These are phyloP conservation scores for Zophobas morio DNA, from an alignment of 1,140 invertebrate species.

Conservation along the genomic window DNA sequence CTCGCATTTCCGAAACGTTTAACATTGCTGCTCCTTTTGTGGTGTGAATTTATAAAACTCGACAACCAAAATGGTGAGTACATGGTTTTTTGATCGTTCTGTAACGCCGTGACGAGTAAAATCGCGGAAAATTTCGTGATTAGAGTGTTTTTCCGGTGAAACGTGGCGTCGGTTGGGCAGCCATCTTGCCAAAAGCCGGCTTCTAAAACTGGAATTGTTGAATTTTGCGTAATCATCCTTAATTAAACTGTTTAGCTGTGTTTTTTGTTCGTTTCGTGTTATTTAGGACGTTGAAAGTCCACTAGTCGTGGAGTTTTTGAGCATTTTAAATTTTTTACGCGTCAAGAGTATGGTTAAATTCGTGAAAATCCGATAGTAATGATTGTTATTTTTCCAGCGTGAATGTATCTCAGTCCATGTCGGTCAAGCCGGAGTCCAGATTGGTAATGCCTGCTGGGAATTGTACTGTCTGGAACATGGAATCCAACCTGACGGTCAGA, in stretches of 20 bases:
- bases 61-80: constrained; percentile 40
- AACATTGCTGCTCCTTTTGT: constrained; percentile 23
- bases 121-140: background rate
- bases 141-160: background rate
- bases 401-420: constrained; percentile 79
- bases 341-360: too few species aligned
- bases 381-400: constrained; percentile 67
- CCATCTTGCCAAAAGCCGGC: constrained; percentile 13
- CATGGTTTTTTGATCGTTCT: background rate
- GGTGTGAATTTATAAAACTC: constrained; percentile 26
- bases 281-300: background rate
- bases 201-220: background rate
- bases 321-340: too few species aligned
- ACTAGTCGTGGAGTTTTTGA: too few species aligned
- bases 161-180: constrained; percentile 6
- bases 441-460: constrained; percentile 82
- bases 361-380: too few species aligned
- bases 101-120: background rate
- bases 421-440: constrained; percentile 78
- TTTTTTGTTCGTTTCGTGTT: background rate
- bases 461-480: constrained; percentile 80
- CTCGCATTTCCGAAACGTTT: constrained; percentile 19
- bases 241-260: background rate
- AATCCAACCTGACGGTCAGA: constrained; percentile 80
- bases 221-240: background rate